Evolutionary conservation across 1,140 invertebrate species (phyloP), one percentile per base, ranked within the genome.

Genomic region (Lasaia peninsularis): DNA sequence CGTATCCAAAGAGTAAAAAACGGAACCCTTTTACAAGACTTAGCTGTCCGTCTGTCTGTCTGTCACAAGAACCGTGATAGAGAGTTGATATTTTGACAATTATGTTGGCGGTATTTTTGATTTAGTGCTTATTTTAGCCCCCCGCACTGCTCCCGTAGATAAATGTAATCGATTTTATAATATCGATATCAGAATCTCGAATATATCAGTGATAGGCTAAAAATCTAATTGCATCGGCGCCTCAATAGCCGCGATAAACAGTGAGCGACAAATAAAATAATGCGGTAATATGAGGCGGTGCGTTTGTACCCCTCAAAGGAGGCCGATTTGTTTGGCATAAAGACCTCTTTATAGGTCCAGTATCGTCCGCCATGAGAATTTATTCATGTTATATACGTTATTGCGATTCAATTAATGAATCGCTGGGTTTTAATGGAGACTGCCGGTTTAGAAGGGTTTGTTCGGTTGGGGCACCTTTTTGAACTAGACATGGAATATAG

Each of bases 261-360:
- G 49, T 52, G 32, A 60, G 57, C 32, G 52, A 76, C 71, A 70
- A 75, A 81, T 80, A 82, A 82, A 81, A 72, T 65, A 70, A 64
- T 49, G 55, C 63, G 58, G 40, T 57, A 21, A 44, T 44, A 2
- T 64, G 60, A 52, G 33, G 72, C 82, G 85, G 82, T 69, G 32
- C 75, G 67, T 85, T 86, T 86, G 80, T 69, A 53, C 18, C 62
- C 60, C 64, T 83, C 80, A 86, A 86, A 88, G 79, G 75, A 69
- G 52, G 72, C 85, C 85, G 85, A 84, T 86, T 88, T 88, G 78
- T 88, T 83, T 80, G 76, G 78, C 67, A 88, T 85, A 86, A 88
- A 86, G 80, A 70, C 61, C 68, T 73, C 79, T 86, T 82, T 87
- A 80, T 67, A 71, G 69, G 67, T 56, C 66, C 66, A 71, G 71